Conservation (phyloP, 2,888 invertebrate species). For the Nysson spinosus region DNA sequence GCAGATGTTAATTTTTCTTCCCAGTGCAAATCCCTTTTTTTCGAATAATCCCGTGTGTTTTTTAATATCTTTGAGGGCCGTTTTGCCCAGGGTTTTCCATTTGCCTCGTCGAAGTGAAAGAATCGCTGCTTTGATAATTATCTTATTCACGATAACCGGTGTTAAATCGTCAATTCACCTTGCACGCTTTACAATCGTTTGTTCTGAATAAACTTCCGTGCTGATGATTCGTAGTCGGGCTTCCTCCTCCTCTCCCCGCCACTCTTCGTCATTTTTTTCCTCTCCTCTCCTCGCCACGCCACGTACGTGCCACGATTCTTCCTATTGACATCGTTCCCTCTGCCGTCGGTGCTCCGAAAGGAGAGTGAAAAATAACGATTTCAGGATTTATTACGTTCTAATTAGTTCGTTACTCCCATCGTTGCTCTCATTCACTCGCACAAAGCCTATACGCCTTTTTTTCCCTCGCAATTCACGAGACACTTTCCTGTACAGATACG, state of each 20-base stretch:
- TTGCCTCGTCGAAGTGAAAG: constrained; percentile 2
- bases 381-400: constrained; percentile 45
- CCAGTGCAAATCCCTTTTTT: neutral
- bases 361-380: constrained; percentile 39
- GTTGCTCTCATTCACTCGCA: constrained; percentile 6
- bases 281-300: too few species aligned
- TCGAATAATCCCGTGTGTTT: neutral
- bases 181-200: constrained; percentile 15
- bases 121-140: constrained; percentile 11
- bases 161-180: constrained; percentile 38
- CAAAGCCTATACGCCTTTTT: neutral
- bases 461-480: neutral
- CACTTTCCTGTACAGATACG: neutral
- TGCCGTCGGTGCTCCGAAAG: constrained; percentile 23
- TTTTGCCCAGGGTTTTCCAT: neutral
- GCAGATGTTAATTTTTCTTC: constrained; percentile 1
- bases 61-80: neutral
- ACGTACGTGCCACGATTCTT: constrained; percentile 8
- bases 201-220: constrained; percentile 21
- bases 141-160: constrained; percentile 19
- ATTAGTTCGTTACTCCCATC: constrained; percentile 38
- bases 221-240: constrained; percentile 5
- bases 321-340: constrained; percentile 35
- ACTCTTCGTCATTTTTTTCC: too few species aligned
- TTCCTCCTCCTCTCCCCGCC: too few species aligned